Evolutionary conservation across 2,113 vertebrate genomes (phyloP).

Genomic region (Phocoena sinus): DNA sequence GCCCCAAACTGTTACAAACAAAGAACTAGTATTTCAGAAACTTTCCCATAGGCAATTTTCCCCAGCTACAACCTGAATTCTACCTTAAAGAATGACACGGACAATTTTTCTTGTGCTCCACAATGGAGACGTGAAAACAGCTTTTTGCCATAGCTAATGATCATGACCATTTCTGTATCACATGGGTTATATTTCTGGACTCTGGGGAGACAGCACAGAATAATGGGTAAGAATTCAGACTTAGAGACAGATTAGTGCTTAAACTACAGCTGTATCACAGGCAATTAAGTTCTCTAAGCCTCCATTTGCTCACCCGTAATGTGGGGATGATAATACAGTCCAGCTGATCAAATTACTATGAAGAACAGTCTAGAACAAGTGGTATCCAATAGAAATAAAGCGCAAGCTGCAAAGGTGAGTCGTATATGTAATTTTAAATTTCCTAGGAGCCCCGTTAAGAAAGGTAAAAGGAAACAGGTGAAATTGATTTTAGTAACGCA

Average conservation of each 20-base stretch:
- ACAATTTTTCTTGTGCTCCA: not conserved
- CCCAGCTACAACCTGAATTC: not conserved
- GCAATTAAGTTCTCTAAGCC: conserved; percentile 56
- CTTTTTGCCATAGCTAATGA: not conserved
- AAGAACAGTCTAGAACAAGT: conserved; percentile 44
- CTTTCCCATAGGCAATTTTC: not conserved
- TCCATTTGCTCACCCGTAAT: conserved; percentile 60
- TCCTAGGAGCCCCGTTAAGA: not conserved
- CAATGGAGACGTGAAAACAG: not conserved
- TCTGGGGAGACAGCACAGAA: not conserved
- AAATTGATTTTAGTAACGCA: not conserved
- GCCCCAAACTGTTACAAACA: not conserved
- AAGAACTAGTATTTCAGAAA: conserved; percentile 21
- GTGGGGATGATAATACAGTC: conserved; percentile 15
- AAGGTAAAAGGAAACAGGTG: conserved; percentile 2
- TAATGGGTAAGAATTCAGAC: conserved; percentile 6
- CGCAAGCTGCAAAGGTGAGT: not conserved
- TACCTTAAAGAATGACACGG: not conserved
- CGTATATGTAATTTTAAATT: not conserved
- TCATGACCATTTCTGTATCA: not conserved
- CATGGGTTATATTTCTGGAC: not conserved
- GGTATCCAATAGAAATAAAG: conserved; percentile 9
- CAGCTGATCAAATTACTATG: conserved; percentile 49
- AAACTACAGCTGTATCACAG: conserved; percentile 46
- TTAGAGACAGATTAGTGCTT: conserved; percentile 29